phyloP scores from a whole-genome alignment of 2,113 vertebrate species.

The Prietella phreatophila region DNA sequence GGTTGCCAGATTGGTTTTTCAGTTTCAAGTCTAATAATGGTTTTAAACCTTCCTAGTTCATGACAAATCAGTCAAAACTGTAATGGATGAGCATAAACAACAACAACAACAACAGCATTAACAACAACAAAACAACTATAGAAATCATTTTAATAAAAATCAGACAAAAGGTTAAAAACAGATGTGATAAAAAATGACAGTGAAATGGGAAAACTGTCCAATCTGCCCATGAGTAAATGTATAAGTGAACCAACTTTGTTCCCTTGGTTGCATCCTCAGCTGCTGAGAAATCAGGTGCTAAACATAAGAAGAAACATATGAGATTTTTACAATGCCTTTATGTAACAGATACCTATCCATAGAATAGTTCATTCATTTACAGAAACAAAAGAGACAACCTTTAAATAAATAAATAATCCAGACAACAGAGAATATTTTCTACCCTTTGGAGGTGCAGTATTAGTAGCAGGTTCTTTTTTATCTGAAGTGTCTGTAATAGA shows the following conservation, averaged over 20 bases:
- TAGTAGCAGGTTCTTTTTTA: conserved; percentile 28
- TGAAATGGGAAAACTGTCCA: background rate
- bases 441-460: conserved; percentile 11
- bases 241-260: conserved; percentile 1
- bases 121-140: no score
- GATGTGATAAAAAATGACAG: background rate
- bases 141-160: no score
- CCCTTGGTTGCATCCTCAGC: conserved; percentile 22
- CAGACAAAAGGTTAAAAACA: background rate
- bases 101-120: no score
- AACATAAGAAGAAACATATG: background rate
- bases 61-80: background rate
- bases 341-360: background rate
- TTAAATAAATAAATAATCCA: background rate
- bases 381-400: background rate
- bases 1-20: background rate
- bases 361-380: background rate
- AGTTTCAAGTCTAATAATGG: background rate
- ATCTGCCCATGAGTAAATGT: background rate
- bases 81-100: no score
- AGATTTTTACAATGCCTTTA: background rate
- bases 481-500: conserved; percentile 21
- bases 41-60: background rate
- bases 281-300: conserved; percentile 14
- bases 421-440: background rate